Base-by-base conservation (phyloP, 2,797 vertebrate genomes). In the Nyctibius grandis region DNA sequence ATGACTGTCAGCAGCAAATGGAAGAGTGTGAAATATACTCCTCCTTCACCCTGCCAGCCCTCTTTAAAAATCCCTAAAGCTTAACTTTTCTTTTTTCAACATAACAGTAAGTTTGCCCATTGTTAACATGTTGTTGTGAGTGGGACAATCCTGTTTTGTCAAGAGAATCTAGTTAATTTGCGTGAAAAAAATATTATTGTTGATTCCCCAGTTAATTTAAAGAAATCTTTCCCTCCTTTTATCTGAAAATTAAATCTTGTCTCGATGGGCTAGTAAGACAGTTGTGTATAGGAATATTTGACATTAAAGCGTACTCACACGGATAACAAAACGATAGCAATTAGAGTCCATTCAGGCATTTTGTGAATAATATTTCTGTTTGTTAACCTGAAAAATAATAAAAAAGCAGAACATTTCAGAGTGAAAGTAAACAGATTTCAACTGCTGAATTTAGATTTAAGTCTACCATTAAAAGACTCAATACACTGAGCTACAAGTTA, bases 291-390 rank as follows among this genome's bases (percentile, higher is more conserved):
- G 65, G 31, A 86, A 38, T 48, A 89, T 51, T 74, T 77, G 26
- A 88, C 13, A 72, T 65, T 33, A 78, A 84, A 87, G 16, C 64
- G 34, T 98, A 98, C 98, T 98, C 98, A 98, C 98, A 96, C 89
- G 69, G 97, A 98, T 38, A 98, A 83, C 77, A 98, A 94, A 61
- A 98, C 98, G 88, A 98, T 47, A 91, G 98, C 97, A 88, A 98
- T 98, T 67, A 98, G 94, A 38, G 97, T 98, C 98, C 98, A 98
- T 47, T 98, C 98, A 40, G 97, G 96, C 81, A 97, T 97, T 90
- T 97, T 98, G 97, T 98, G 98, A 89, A 97, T 98, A 85, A 98
- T 98, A 92, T 98, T 98, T 94, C 76, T 98, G 94, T 98, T 98
- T 72, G 98, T 98, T 96, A 98, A 97, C 85, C 98, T 98, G 95